Evolutionary conservation across 2,888 invertebrate species (phyloP).

Genomic region (Paralinhomoeus sp.): DNA sequence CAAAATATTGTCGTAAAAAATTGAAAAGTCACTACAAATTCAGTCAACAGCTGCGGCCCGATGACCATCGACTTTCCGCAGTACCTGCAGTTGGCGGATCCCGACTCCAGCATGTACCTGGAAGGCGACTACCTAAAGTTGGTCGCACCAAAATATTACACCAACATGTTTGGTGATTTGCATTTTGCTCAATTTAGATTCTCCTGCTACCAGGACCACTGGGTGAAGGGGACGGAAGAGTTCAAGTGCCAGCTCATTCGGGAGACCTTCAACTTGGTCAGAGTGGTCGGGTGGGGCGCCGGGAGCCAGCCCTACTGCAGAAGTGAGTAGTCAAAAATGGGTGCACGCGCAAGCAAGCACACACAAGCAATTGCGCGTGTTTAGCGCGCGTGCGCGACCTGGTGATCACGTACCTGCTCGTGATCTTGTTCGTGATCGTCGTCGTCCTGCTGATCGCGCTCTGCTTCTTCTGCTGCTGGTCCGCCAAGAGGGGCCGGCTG

Average conservation of each 20-base stretch:
- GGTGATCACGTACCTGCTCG: slow-evolving; percentile 20
- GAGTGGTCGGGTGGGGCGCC: not conserved
- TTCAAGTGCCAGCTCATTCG: slow-evolving; percentile 2
- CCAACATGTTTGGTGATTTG: no score
- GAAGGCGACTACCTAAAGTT: slow-evolving; percentile 1
- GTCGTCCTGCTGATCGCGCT: slow-evolving; percentile 5
- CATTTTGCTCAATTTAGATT: no score
- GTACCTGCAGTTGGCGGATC: slow-evolving; percentile 10
- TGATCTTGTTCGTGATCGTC: slow-evolving; percentile 12
- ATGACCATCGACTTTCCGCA: slow-evolving; percentile 25
- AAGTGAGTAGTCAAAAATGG: no score
- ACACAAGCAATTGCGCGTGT: no score
- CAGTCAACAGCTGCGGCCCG: slow-evolving; percentile 20
- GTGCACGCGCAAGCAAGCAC: no score
- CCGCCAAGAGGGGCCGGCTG: no score
- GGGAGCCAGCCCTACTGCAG: not conserved
- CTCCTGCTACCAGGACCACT: slow-evolving; percentile 1
- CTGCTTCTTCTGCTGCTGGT: not conserved
- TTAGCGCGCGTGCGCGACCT: slow-evolving; percentile 20
- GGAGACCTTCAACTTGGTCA: no score
- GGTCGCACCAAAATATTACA: no score
- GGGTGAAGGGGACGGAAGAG: slow-evolving; percentile 2
- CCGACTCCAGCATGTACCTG: not conserved
- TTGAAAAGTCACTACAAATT: not conserved
- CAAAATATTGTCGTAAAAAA: no score